Conservation (phyloP, 2,797 vertebrate genomes). For the Triplophysa yarkandensis region DNA sequence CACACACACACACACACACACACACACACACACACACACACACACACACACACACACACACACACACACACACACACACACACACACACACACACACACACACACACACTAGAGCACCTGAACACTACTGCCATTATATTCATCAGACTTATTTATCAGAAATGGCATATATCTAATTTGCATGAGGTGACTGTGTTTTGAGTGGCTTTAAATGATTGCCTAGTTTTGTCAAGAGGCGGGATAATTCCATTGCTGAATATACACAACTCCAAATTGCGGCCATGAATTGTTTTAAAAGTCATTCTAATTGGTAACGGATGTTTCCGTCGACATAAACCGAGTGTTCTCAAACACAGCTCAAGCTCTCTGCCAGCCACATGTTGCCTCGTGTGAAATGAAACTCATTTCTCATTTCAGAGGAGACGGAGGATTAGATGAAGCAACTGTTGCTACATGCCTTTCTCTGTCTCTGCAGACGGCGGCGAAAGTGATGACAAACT, state of each 20-base stretch:
- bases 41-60: not conserved
- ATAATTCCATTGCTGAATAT: constrained; percentile 2
- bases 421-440: not conserved
- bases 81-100: not conserved
- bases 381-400: constrained; percentile 43
- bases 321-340: not conserved
- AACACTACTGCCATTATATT: not conserved
- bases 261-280: not conserved
- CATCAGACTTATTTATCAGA: constrained; percentile 3
- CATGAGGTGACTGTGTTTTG: constrained; percentile 6
- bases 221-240: constrained; percentile 2
- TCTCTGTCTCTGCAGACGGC: constrained; percentile 30
- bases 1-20: not conserved
- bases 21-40: not conserved
- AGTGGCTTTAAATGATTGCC: constrained; percentile 10
- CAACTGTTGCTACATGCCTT: constrained; percentile 9
- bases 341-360: constrained; percentile 40
- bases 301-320: constrained; percentile 8
- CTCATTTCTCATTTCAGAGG: constrained; percentile 40
- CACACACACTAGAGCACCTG: not conserved
- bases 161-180: not conserved
- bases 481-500: constrained; percentile 23
- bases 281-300: not conserved
- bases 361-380: constrained; percentile 27
- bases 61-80: not conserved